These are phyloP conservation scores for Phasianus colchicus DNA, from an alignment of 2,113 vertebrate species.

Conservation along the genomic window DNA sequence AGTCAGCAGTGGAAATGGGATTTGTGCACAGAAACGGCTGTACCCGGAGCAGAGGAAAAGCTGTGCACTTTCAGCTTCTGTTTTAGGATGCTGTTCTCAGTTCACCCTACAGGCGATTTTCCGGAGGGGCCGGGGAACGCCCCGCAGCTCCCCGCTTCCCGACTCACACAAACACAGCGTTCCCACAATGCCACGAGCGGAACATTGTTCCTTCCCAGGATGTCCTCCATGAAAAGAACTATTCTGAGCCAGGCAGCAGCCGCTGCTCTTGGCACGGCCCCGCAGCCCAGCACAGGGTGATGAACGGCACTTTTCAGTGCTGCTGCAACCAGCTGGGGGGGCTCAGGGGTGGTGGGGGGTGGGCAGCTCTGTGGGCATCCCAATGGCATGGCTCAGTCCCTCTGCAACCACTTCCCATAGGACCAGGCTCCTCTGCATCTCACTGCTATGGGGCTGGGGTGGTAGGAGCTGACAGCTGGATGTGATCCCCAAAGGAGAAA, in stretches of 20 bases:
- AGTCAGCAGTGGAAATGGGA: neutral
- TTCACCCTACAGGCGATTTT: conserved; percentile 6
- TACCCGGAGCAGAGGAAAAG: neutral
- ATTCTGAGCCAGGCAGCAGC: conserved; percentile 66
- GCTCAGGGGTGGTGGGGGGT: neutral
- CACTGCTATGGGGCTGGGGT: accelerated
- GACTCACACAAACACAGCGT: conserved; percentile 24
- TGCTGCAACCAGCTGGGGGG: conserved; percentile 16
- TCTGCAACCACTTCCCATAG: accelerated
- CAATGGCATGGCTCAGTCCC: neutral
- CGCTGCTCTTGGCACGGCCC: conserved; percentile 64
- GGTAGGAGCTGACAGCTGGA: neutral
- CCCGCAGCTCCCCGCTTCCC: conserved; percentile 24
- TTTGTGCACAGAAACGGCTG: neutral
- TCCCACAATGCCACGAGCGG: conserved; percentile 68
- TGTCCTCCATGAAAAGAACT: conserved; percentile 73
- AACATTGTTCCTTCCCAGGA: conserved; percentile 74
- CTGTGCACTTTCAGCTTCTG: neutral
- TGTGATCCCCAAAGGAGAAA: neutral
- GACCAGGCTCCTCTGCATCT: neutral
- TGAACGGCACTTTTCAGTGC: conserved; percentile 54
- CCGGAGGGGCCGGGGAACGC: conserved; percentile 30
- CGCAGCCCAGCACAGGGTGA: conserved; percentile 15
- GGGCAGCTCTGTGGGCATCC: neutral
- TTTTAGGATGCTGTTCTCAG: neutral